Evolutionary conservation across 2,113 vertebrate genomes (phyloP), one percentile per base, ranked within the genome.

Genomic region (Passer montanus): DNA sequence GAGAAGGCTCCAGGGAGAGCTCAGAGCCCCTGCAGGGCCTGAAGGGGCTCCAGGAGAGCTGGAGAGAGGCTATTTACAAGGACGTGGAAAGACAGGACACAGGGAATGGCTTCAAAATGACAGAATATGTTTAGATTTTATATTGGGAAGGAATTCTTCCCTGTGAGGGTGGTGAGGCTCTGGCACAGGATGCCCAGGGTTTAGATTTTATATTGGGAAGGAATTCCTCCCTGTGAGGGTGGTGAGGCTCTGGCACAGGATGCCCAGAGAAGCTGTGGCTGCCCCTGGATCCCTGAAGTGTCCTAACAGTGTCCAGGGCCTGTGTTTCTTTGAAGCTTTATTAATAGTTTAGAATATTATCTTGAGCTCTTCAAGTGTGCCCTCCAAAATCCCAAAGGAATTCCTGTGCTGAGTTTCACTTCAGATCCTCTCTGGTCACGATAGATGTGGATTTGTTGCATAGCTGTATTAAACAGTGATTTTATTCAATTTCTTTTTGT

Each of bases 221-320:
- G n/a, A n/a, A n/a, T n/a, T n/a, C 0, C 0, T 78, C 1, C 2
- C 24, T 62, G 16, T 0, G 50, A 66, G 35, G 10, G 16, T 30
- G 44, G 16, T 0, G 0, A 35, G 15, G 9, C 21, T 6, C 59
- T 81, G 76, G 44, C 37, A 19, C 43, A 44, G 31, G 16, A 2
- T 35, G 9, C 7, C 30, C 75, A 43, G 50, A 50, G 27, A 0
- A 59, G 53, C 69, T 68, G 62, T 30, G 78, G 39, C 28, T 68
- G 53, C 20, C 47, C 74, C 39, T 59, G 52, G 21, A 55, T 70
- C 56, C 24, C 64, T 70, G 56, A 8, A 0, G 39, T 41, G 39
- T 41, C 39, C 39, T 41, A 41, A 13, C 39, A 55, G 7, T 47
- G 28, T 1, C 47, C n/a, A 30, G 47, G 47, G 6, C 23, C 39